phyloP scores from a whole-genome alignment of 2,797 vertebrate species.

The Chiroxiphia lanceolata region DNA sequence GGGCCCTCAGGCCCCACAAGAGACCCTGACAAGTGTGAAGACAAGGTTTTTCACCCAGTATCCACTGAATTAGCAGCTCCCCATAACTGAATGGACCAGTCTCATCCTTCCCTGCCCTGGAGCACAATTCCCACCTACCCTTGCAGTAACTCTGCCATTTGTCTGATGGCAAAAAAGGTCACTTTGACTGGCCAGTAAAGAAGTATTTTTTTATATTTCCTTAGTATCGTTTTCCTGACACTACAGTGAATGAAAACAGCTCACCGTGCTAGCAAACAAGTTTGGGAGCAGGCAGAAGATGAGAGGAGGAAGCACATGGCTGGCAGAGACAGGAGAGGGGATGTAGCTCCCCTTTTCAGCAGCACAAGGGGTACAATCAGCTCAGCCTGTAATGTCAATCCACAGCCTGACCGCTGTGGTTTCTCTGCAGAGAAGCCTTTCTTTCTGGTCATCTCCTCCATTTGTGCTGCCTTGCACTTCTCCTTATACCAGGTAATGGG shows the following conservation, averaged over 20 bases:
- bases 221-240: not conserved
- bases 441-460: not conserved
- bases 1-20: not conserved
- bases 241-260: not conserved
- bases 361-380: not conserved
- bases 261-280: not conserved
- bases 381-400: not conserved
- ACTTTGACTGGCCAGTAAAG: not conserved
- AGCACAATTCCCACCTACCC: not conserved
- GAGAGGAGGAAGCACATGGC: not conserved
- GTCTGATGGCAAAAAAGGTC: not conserved
- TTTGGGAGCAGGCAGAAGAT: not conserved
- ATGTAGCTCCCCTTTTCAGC: not conserved
- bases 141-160: not conserved
- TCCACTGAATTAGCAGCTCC: not conserved
- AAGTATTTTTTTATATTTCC: not conserved
- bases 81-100: not conserved
- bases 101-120: not conserved
- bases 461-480: not conserved
- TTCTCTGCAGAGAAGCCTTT: not conserved
- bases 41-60: not conserved
- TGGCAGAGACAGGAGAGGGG: not conserved
- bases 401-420: not conserved
- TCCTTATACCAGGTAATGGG: not conserved
- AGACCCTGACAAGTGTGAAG: not conserved